Conservation (phyloP, 1,140 invertebrate species). For the Battus philenor region DNA sequence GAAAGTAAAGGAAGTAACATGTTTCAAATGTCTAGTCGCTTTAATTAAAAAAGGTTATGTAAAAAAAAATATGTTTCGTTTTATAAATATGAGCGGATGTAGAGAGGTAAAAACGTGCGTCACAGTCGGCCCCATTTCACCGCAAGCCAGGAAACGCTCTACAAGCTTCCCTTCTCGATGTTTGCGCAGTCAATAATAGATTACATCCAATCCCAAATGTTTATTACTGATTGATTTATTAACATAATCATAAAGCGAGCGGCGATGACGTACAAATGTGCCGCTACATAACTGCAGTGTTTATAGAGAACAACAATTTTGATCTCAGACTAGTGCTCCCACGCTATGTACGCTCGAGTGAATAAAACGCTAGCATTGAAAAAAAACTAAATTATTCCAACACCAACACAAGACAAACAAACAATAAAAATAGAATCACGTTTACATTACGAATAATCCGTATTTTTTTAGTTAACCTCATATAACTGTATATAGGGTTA, state of each 20-base stretch:
- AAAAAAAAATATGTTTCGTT: slow-evolving; percentile 38
- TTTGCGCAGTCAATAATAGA: slow-evolving; percentile 70
- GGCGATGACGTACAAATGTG: slow-evolving; percentile 25
- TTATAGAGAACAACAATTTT: no score
- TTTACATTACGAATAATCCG: no score
- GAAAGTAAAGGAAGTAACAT: slow-evolving; percentile 16
- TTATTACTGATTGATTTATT: slow-evolving; percentile 37
- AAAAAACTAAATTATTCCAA: no score
- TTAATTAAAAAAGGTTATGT: slow-evolving; percentile 36
- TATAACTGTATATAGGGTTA: no score
- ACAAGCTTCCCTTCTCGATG: slow-evolving; percentile 65
- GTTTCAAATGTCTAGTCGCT: slow-evolving; percentile 22
- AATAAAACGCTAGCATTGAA: no score
- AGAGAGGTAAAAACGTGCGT: slow-evolving; percentile 60
- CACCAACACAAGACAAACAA: no score
- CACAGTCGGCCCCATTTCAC: slow-evolving; percentile 63
- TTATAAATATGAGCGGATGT: slow-evolving; percentile 58
- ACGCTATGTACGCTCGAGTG: no score
- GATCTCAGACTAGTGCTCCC: no score
- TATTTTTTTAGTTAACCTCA: no score
- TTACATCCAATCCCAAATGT: slow-evolving; percentile 46
- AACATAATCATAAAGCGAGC: slow-evolving; percentile 35
- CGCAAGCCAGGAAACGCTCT: slow-evolving; percentile 57
- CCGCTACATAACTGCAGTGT: no score
- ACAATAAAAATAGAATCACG: no score